Evolutionary conservation across 30 jellyfish, hydroid and myxozoan species (phyloP).

Genomic region (Aurelia coerulea): DNA sequence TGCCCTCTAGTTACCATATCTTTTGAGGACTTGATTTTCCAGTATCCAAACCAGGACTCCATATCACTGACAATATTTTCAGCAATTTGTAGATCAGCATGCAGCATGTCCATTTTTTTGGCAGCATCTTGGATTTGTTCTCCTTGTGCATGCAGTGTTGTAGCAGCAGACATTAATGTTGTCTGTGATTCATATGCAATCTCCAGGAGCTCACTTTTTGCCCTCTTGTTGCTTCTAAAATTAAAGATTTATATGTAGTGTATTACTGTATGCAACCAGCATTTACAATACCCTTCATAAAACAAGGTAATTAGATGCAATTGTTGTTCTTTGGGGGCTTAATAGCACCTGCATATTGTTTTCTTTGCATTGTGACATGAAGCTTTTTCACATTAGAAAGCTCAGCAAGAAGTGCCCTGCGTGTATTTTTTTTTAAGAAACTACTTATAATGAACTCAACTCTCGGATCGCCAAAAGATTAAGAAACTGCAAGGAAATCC

Average conservation of each 20-base stretch:
- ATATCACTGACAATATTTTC: constrained; percentile 73
- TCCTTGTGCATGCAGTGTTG: constrained; percentile 85
- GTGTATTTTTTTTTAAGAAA: too few relatives aligned
- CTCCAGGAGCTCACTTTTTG: constrained; percentile 66
- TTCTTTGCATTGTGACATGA: too few relatives aligned
- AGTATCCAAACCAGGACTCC: constrained; percentile 92
- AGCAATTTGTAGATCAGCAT: constrained; percentile 74
- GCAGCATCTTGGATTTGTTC: constrained; percentile 64
- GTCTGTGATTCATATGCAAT: constrained; percentile 78
- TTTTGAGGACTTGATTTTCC: constrained; percentile 45
- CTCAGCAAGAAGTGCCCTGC: too few relatives aligned
- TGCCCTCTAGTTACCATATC: constrained; percentile 18
- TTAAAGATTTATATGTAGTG: background rate
- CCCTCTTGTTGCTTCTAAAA: background rate
- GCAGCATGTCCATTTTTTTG: constrained; percentile 59
- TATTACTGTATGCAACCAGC: background rate
- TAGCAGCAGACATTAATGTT: constrained; percentile 73
- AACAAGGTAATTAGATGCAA: too few relatives aligned
- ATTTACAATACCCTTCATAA: background rate
- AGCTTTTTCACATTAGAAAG: too few relatives aligned
- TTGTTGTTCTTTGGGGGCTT: too few relatives aligned
- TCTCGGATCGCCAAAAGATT: too few relatives aligned
- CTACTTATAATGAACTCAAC: too few relatives aligned
- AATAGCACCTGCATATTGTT: too few relatives aligned
- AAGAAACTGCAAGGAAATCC: too few relatives aligned